Conservation (phyloP, 2,888 invertebrate genomes). For the Apocheima hispidaria region DNA sequence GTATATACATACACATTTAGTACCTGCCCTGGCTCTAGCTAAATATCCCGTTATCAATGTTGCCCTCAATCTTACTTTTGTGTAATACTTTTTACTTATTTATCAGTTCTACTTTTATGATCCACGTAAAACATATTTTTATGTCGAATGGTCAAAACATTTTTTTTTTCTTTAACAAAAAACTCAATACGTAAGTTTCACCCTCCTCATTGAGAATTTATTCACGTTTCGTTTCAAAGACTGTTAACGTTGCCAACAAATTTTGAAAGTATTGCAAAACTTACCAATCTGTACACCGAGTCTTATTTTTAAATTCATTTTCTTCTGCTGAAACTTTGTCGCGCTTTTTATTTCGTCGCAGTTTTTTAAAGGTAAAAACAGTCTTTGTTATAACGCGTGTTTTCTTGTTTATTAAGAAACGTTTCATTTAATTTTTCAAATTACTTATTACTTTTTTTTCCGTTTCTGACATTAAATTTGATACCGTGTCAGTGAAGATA, state of each 20-base stretch:
- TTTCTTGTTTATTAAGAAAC: constrained; percentile 22
- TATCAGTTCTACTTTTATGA: neutral
- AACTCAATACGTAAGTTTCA: constrained; percentile 53
- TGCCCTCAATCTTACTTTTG: neutral
- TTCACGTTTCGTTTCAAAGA: constrained; percentile 61
- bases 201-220: constrained; percentile 62
- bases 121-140: neutral
- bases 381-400: constrained; percentile 24
- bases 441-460: constrained; percentile 8
- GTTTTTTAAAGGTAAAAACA: constrained; percentile 44
- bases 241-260: constrained; percentile 63
- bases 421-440: constrained; percentile 16
- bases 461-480: neutral
- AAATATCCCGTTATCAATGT: no score
- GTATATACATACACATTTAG: no score
- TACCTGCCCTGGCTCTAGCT: no score
- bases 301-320: constrained; percentile 52
- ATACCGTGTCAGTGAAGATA: no score
- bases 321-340: constrained; percentile 19
- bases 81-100: neutral
- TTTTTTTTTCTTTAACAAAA: constrained; percentile 8
- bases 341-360: constrained; percentile 42
- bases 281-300: constrained; percentile 58
- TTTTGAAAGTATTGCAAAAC: constrained; percentile 62
- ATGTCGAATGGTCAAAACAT: constrained; percentile 8